Percentiles rank a stretch among this genome's conserved stretches.
Conservation (phyloP, 1,140 invertebrate genomes). For the Listronotus oregonensis region DNA sequence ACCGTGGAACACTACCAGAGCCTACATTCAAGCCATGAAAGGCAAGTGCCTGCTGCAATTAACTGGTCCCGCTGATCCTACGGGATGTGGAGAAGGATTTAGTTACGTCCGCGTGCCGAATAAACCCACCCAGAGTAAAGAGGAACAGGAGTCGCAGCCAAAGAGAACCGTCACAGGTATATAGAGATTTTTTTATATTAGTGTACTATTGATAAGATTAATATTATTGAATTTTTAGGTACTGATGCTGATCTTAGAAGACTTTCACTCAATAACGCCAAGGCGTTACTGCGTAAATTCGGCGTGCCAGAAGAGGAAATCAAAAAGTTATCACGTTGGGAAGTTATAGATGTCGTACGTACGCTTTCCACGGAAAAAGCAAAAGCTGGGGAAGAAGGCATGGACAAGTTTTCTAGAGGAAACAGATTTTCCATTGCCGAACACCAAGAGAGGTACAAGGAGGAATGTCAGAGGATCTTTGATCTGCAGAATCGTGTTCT, state of each 20-base stretch:
- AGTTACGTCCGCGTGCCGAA: conserved; percentile 93
- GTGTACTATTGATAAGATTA: not conserved
- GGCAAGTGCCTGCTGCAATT: conserved; percentile 95
- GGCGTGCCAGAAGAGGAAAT: conserved; percentile 98
- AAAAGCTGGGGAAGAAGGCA: conserved; percentile 97
- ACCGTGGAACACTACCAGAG: conserved; percentile 91
- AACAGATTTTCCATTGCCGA: conserved; percentile 98
- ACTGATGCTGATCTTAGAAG: conserved; percentile 97
- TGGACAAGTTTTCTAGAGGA: conserved; percentile 98
- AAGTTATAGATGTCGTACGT: conserved; percentile 98
- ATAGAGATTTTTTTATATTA: too few relatives aligned
- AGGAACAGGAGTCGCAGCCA: conserved; percentile 87
- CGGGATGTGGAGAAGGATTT: conserved; percentile 97
- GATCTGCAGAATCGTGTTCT: conserved; percentile 96
- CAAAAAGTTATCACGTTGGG: conserved; percentile 96
- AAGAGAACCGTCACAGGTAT: conserved; percentile 95
- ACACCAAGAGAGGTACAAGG: conserved; percentile 98
- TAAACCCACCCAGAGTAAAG: conserved; percentile 89
- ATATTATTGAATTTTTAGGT: conserved; percentile 10
- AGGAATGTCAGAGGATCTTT: conserved; percentile 98
- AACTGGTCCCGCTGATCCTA: conserved; percentile 93
- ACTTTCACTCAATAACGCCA: conserved; percentile 94
- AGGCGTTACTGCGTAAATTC: conserved; percentile 92
- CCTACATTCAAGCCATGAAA: conserved; percentile 97
- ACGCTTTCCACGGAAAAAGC: conserved; percentile 98